Percentiles rank a stretch among this genome's conserved stretches.
These are phyloP conservation scores for Euura lappo DNA, from an alignment of 1,140 invertebrate species.

Conservation along the genomic window DNA sequence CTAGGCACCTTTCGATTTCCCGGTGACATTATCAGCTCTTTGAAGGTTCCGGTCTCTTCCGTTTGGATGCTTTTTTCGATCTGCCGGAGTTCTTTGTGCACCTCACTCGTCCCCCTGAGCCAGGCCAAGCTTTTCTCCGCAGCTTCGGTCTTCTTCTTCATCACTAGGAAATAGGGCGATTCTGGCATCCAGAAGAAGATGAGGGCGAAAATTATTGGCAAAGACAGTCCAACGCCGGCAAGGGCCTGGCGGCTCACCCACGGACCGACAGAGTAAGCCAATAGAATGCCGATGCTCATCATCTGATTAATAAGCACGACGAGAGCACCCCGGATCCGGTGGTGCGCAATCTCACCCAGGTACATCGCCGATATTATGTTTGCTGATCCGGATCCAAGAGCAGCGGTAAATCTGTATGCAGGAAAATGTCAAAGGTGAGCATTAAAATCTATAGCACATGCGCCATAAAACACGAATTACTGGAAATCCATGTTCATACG, in stretches of 20 bases:
- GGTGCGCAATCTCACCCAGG: constrained; percentile 67
- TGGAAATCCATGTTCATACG: too few species aligned
- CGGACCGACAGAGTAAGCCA: constrained; percentile 68
- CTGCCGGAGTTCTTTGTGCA: constrained; percentile 67
- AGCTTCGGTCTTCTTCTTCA: constrained; percentile 60
- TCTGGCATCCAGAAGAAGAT: constrained; percentile 73
- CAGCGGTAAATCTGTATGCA: constrained; percentile 54
- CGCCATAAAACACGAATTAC: too few species aligned
- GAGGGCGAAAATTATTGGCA: constrained; percentile 64
- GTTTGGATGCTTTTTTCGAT: constrained; percentile 66
- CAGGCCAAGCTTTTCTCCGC: constrained; percentile 65
- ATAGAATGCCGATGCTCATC: constrained; percentile 65
- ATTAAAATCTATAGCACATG: too few species aligned
- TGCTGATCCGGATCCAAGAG: constrained; percentile 67
- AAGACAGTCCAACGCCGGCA: constrained; percentile 59
- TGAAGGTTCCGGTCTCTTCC: constrained; percentile 60
- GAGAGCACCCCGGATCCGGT: constrained; percentile 69
- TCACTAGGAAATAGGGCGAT: constrained; percentile 73
- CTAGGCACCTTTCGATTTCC: constrained; percentile 60
- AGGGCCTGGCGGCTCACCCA: constrained; percentile 63
- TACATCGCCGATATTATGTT: constrained; percentile 68
- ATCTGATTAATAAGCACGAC: constrained; percentile 66
- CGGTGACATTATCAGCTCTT: constrained; percentile 61
- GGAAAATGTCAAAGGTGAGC: too few species aligned
- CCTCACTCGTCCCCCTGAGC: constrained; percentile 63